Evolutionary conservation across 92 coral and sea anemone genomes (phyloP), one percentile per base, ranked within the genome.

Genomic region (Parazoanthus swiftii): DNA sequence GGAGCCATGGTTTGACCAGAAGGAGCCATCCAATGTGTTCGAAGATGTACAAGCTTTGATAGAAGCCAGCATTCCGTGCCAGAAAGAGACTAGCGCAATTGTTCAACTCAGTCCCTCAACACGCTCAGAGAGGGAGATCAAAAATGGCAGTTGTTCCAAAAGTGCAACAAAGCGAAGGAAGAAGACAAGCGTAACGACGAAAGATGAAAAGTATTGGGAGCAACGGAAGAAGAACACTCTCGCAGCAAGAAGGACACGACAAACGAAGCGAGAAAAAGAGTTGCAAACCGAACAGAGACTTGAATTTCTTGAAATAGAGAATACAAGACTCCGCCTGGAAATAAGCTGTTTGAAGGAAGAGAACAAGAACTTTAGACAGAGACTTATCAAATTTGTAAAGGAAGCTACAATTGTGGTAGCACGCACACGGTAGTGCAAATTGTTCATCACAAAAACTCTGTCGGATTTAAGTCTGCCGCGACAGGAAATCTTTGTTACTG

Each of bases 171-270:
- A 63, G 68, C 11, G 76, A 72, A 72, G 33, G 18, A 72, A 14
- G 39, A 72, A 16, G 18, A 26, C 76, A 13, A 16, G 42, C 5
- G 76, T 72, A 33, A 72, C 18, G 20, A 26, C 33, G 76, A 72
- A 72, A n/a, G 76, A 72, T 36, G 76, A 29, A 9, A 72, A 72
- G 18, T 72, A 72, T 23, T 72, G 76, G 76, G 76, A 72, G 76
- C 36, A 20, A 72, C 38, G 76, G 42, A n/a, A 72, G 0, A 72
- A 72, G 76, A 72, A 72, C 18, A 72, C 76, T 13, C 15, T 72
- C 20, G 76, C 76, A 26, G 76, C 76, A 15, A 72, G 76, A 72
- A 72, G 16, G 11, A 72, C 76, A 72, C 76, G 76, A 3, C 76
- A 3, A 11, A 33, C 42, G 33, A 72, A 72, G 39, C 36, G 76